Conservation (phyloP, 2,113 vertebrate genomes). For the Macaca nemestrina region DNA sequence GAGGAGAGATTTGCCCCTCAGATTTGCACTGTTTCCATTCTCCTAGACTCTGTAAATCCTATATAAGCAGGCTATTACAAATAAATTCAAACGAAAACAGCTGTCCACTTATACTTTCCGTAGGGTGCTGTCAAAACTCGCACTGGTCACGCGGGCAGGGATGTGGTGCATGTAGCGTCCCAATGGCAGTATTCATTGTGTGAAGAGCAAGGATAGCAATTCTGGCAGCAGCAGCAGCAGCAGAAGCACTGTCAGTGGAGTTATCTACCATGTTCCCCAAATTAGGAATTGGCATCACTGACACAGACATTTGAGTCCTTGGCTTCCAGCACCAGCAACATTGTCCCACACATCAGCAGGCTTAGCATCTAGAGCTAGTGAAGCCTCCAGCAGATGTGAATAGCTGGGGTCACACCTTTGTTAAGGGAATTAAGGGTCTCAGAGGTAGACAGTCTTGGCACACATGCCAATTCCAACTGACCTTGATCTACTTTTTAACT, state of each 20-base stretch:
- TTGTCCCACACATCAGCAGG: background rate
- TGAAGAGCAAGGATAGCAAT: background rate
- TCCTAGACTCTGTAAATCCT: background rate
- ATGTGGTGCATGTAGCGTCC: background rate
- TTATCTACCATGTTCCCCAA: background rate
- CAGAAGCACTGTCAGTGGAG: background rate
- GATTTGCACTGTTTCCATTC: background rate
- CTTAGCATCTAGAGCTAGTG: background rate
- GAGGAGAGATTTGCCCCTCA: background rate
- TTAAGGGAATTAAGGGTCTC: background rate
- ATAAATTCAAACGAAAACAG: background rate
- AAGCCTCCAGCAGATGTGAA: background rate
- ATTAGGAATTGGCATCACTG: background rate
- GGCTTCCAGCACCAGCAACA: background rate
- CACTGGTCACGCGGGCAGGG: background rate
- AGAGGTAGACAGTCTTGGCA: background rate
- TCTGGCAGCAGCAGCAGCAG: background rate
- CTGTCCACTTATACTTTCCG: background rate
- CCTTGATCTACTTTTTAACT: background rate
- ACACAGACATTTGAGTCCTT: background rate
- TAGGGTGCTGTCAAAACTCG: background rate
- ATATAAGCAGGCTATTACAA: background rate
- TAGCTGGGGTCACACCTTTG: background rate
- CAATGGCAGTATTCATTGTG: background rate
- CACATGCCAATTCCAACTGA: background rate